A percentile compares a stretch with the other conserved stretches of the same genome.
Conservation (phyloP, 2,797 vertebrate species). For the Schizopygopsis pylzovi region DNA sequence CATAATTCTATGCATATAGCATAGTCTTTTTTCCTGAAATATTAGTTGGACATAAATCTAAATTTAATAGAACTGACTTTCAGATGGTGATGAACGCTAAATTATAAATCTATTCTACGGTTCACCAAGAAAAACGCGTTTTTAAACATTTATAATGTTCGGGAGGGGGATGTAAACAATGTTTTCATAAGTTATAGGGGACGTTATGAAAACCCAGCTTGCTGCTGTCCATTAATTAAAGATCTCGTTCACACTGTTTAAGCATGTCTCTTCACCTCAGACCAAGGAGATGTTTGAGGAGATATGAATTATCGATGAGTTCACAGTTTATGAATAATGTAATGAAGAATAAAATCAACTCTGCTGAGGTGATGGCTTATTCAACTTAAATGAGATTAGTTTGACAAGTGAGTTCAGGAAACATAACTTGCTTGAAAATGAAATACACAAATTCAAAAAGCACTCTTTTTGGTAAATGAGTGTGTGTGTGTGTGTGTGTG, state of each 20-base stretch:
- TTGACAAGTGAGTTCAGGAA: not conserved
- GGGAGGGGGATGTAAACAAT: no score
- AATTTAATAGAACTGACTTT: not conserved
- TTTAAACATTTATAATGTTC: not conserved
- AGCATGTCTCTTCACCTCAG: conserved; percentile 14
- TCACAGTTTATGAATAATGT: conserved; percentile 5
- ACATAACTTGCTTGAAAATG: no score
- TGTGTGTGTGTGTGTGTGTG: no score
- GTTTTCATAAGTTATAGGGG: not conserved
- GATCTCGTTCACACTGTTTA: not conserved
- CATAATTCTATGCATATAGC: not conserved
- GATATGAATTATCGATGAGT: conserved; percentile 10
- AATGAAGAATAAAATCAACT: not conserved
- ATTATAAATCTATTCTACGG: no score
- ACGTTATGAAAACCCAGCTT: not conserved
- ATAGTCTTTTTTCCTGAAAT: not conserved
- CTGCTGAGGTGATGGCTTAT: not conserved
- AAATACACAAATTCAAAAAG: no score
- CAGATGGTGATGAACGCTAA: not conserved
- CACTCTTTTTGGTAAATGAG: no score
- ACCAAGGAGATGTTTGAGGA: not conserved
- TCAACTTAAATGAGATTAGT: no score
- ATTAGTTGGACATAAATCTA: not conserved
- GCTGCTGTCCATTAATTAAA: conserved; percentile 11
- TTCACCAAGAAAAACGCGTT: not conserved